Evolutionary conservation across 1,140 invertebrate genomes (phyloP), one percentile per base, ranked within the genome.

Genomic region (Drosophila sproati): DNA sequence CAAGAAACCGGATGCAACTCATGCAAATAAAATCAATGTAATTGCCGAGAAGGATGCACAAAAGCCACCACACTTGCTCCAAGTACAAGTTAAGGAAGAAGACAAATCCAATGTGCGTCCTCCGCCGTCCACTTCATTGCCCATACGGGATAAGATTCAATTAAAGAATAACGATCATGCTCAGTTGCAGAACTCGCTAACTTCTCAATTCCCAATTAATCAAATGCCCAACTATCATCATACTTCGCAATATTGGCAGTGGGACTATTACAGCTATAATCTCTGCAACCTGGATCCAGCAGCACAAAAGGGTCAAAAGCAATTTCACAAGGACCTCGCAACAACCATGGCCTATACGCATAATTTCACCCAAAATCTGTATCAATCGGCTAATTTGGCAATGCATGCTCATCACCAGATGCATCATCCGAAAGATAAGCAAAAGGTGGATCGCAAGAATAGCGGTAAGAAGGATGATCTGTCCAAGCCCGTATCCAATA

Each of bases 221-320:
- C 94, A 94, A 71, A 93, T 94, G 61, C 94, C 94, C 0, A 95
- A 94, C 75, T 95, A 95, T 70, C 94, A 94, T 73, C 94, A 95
- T 72, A 93, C 94, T 8, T 82, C 94, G 93, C 89, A 95, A 73
- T 95, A 95, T 80, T 95, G 95, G 93, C 94, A 95, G 74, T 95
- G 95, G 95, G 94, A 95, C 64, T 93, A 94, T 37, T 94, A 94
- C 56, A 91, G 93, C 6, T 94, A 94, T 63, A 94, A 94, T 70
- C 80, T 94, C 0, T 93, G 94, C 1, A 94, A 94, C 63, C 85
- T 94, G 37, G 94, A 94, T 47, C 63, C 89, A 2, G 66, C 88
- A 4, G 41, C 82, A 7, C 91, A 91, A 50, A 92, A 93, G 69
- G 82, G 76, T 8, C 91, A 92, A 57, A 92, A 92, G 59, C 91